Percentiles rank a stretch among this genome's conserved stretches.
Conservation (phyloP, 2,113 vertebrate genomes). For the Apus apus region DNA sequence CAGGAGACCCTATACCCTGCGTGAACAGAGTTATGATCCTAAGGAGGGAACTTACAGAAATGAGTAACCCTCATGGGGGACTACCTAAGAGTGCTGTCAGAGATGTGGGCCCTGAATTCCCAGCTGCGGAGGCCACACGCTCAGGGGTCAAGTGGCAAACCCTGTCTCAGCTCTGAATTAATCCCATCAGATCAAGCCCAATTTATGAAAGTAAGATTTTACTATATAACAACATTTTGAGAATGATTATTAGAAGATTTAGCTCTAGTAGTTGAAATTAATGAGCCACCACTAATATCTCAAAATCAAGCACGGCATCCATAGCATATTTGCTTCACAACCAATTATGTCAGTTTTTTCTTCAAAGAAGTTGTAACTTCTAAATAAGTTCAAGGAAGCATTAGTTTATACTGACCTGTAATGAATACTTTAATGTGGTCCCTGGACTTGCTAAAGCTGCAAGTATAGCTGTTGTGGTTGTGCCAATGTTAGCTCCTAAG, state of each 20-base stretch:
- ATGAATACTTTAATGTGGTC: slow-evolving; percentile 81
- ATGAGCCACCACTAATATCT: not conserved
- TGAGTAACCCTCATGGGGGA: not conserved
- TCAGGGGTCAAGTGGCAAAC: not conserved
- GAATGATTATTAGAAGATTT: not conserved
- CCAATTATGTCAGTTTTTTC: not conserved
- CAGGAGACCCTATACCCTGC: not conserved
- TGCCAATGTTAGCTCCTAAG: slow-evolving; percentile 94
- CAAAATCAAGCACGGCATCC: not conserved
- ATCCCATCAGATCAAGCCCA: not conserved
- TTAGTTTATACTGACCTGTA: slow-evolving; percentile 84
- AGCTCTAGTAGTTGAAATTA: not conserved
- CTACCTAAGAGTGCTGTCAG: not conserved
- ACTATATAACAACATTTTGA: not conserved
- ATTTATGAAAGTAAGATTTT: not conserved
- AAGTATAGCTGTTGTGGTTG: slow-evolving; percentile 95
- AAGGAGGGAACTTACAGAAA: not conserved
- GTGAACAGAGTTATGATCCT: not conserved
- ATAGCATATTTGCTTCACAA: not conserved
- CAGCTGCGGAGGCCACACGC: not conserved
- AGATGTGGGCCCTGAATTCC: not conserved
- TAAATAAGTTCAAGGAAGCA: not conserved
- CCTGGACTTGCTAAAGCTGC: slow-evolving; percentile 93
- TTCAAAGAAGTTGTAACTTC: not conserved
- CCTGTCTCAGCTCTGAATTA: not conserved